These are phyloP conservation scores for Orchestia grillus DNA, from an alignment of 1,140 invertebrate species.

Conservation along the genomic window DNA sequence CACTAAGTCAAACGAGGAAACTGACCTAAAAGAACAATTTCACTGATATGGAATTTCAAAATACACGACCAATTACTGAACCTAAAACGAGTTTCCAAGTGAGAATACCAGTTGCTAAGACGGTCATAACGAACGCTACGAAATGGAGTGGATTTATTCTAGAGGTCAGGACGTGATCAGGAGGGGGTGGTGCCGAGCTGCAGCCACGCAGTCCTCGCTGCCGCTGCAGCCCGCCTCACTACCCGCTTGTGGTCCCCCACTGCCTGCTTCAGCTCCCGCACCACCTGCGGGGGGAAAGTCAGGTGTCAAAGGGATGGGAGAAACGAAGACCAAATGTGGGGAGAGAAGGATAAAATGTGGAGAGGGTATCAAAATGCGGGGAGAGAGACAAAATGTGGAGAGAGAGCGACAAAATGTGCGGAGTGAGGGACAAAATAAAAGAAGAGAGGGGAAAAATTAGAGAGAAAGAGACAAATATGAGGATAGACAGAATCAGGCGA, in stretches of 20 bases:
- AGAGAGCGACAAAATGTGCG: neutral
- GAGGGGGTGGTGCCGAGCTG: neutral
- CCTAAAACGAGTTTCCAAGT: neutral
- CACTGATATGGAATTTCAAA: neutral
- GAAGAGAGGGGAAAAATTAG: neutral
- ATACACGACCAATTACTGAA: neutral
- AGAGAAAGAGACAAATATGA: neutral
- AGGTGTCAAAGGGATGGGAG: too few relatives aligned
- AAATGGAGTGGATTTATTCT: neutral
- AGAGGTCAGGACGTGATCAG: neutral
- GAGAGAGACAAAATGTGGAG: neutral
- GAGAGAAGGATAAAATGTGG: neutral
- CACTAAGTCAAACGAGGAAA: neutral
- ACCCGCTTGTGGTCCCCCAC: conserved; percentile 55
- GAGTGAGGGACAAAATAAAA: neutral
- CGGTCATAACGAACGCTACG: neutral
- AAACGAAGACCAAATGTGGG: too few relatives aligned
- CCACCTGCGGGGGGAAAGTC: neutral
- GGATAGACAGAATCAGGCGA: neutral
- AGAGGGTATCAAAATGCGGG: too few relatives aligned
- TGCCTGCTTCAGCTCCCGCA: conserved; percentile 39
- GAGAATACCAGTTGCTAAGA: neutral
- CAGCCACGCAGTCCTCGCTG: conserved; percentile 50
- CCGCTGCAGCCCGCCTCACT: conserved; percentile 44
- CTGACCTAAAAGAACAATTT: neutral